Percentiles rank a stretch among this genome's conserved stretches.
phyloP scores from a whole-genome alignment of 2,113 vertebrate genomes.

The Atrichornis clamosus region DNA sequence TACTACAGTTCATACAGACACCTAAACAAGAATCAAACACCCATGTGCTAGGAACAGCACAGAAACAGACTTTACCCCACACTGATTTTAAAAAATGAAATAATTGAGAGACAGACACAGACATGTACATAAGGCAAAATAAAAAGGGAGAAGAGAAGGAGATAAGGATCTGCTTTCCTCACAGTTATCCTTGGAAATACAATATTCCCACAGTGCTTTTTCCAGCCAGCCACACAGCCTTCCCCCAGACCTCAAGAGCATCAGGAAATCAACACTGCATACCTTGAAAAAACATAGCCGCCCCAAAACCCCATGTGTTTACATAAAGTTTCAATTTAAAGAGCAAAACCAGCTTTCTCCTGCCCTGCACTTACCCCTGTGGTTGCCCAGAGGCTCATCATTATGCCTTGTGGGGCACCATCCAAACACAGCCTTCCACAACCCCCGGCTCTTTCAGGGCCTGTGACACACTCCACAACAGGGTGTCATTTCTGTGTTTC shows the following conservation, averaged over 20 bases:
- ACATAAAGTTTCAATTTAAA: neutral
- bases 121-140: neutral
- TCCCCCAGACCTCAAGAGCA: neutral
- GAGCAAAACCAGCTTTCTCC: neutral
- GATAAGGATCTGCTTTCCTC: neutral
- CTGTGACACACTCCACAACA: neutral
- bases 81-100: neutral
- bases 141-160: neutral
- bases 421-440: rapidly evolving
- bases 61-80: neutral
- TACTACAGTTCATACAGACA: neutral
- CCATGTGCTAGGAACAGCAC: rapidly evolving
- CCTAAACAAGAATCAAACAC: neutral
- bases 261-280: neutral
- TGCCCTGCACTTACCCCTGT: neutral
- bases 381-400: neutral
- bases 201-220: neutral
- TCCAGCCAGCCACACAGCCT: neutral
- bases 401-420: rapidly evolving
- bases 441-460: neutral
- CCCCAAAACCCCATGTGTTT: neutral
- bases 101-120: neutral
- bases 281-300: neutral
- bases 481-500: neutral
- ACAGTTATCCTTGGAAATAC: neutral